phyloP scores from a whole-genome alignment of 2,797 vertebrate genomes.

The Chrosomus eos region DNA sequence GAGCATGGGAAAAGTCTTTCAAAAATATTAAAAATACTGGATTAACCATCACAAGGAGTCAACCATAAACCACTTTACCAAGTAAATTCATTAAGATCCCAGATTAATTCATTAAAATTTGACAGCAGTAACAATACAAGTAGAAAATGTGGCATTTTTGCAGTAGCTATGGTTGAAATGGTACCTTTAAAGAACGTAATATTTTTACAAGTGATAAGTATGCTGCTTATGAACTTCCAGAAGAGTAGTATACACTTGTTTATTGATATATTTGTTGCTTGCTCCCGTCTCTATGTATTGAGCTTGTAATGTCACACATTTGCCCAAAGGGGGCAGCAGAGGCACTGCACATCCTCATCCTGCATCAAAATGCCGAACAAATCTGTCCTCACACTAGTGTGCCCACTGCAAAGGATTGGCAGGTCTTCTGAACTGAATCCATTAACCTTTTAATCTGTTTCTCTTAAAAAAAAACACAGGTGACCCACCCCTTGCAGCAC shows the following conservation, averaged over 20 bases:
- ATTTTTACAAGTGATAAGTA: background rate
- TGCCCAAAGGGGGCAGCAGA: conserved; percentile 74
- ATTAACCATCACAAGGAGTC: background rate
- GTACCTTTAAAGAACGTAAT: background rate
- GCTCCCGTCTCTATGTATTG: background rate
- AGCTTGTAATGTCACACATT: background rate
- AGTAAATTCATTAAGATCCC: background rate
- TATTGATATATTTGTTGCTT: background rate
- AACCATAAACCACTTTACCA: background rate
- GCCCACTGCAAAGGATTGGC: conserved; percentile 67
- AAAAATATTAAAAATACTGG: background rate
- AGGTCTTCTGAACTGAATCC: conserved; percentile 75
- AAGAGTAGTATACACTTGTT: background rate
- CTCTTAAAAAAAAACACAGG: conserved; percentile 66
- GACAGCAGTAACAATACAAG: background rate
- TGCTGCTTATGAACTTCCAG: background rate
- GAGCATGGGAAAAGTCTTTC: too few species aligned
- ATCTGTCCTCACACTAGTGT: conserved; percentile 48
- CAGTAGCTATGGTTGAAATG: background rate
- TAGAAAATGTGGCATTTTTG: background rate
- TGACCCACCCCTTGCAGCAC: conserved; percentile 65
- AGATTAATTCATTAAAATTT: background rate
- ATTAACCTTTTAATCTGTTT: conserved; percentile 80
- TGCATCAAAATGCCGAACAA: conserved; percentile 70
- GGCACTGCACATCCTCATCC: conserved; percentile 49